Conservation (phyloP, 2,113 vertebrate genomes). For the Orientallactaga bullata region DNA sequence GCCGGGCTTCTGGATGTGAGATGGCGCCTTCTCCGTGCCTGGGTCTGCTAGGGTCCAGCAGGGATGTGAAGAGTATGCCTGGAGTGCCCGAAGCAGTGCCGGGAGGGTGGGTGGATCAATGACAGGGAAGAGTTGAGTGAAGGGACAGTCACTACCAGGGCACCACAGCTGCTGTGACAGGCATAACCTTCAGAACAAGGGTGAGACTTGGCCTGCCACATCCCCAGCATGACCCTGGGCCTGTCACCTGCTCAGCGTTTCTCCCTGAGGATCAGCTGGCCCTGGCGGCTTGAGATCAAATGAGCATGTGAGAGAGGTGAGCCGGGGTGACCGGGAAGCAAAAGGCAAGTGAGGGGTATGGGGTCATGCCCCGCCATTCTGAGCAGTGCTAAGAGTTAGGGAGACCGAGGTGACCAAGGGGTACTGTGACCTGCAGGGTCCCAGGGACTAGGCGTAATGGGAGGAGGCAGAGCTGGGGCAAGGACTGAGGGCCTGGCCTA, state of each 20-base stretch:
- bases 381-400: not conserved
- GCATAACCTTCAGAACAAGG: not conserved
- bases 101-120: not conserved
- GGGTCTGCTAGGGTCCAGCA: not conserved
- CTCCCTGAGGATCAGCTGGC: not conserved
- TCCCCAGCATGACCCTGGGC: slow-evolving; percentile 33
- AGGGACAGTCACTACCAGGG: not conserved
- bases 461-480: not conserved
- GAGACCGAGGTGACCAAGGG: not conserved
- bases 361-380: not conserved
- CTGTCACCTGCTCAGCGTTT: slow-evolving; percentile 56
- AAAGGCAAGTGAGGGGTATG: not conserved
- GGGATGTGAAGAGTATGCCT: not conserved
- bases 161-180: not conserved
- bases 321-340: not conserved
- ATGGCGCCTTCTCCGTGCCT: not conserved
- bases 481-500: not conserved
- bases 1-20: not conserved
- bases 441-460: not conserved
- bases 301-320: slow-evolving; percentile 12
- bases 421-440: not conserved
- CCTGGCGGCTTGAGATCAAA: not conserved
- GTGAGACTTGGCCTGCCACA: not conserved
- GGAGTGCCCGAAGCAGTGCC: not conserved
- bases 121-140: not conserved